Evolutionary conservation across 2,113 vertebrate species (phyloP), one percentile per base, ranked within the genome.

Genomic region (Cololabis saira): DNA sequence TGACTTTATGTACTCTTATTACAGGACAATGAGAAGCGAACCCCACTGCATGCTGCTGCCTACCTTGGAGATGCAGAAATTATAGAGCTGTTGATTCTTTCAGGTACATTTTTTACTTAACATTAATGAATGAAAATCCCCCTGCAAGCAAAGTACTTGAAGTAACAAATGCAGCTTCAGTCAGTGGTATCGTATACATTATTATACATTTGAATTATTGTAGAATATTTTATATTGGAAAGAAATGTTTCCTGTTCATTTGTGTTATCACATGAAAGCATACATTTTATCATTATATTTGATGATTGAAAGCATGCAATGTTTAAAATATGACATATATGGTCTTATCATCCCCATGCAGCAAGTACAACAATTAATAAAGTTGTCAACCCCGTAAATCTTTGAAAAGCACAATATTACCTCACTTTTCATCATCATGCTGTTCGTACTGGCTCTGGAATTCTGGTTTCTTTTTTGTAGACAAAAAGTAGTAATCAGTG

Each of bases 11-110:
- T 81, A 68, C 67, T 77, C 68, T 88, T 87, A 13, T 69, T 84
- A 80, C 89, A 99, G 98, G 97, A 99, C 93, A 97, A 95, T 91
- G 98, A 99, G 90, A 98, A 98, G 91, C 94, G 98, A 91, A 99
- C 98, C 30, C 97, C 98, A 49, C 92, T 99, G 71, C 98, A 99
- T 85, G 98, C 98, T 89, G 98, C 98, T 89, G 94, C 98, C 52
- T 98, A 99, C 90, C 95, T 99, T 47, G 97, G 97, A 92, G 97
- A 99, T 91, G 94, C 96, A 89, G 96, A 99, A 94, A 98, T 99
- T 84, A 96, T 99, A 86, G 98, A 99, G 89, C 94, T 99, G 84
- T 95, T 99, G 91, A 96, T 99, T 93, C 93, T 99, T 91, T 98
- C 97, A 94, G 98, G 98, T 99, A 93, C 18, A 84, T 87, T 91